Base-by-base conservation (phyloP, 2,113 vertebrate genomes). In the Calcarius ornatus region DNA sequence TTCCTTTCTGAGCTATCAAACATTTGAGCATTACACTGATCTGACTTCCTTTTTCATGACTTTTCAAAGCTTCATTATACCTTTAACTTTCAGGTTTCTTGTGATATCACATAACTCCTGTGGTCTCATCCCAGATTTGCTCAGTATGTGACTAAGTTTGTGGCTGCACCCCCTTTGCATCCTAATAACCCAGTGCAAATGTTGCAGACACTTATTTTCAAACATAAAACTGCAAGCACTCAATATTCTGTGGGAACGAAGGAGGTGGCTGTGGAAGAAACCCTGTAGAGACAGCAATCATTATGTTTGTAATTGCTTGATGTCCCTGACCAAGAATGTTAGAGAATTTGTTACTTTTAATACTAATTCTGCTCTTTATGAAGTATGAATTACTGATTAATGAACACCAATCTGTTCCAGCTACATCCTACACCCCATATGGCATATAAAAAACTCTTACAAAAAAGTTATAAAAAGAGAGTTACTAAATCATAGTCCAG, bases 401-500 rank as follows among this genome's bases (percentile, higher is more conserved):
- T 78, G 88, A 95, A 66, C 19, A 77, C 35, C 60, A 83, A 24
- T 86, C 93, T 95, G 92, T 95, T 95, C 88, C 71, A 96, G 20
- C 48, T 85, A 37, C 92, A 84, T 94, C 93, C 95, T 87, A 87
- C 95, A 88, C 43, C 72, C 82, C 90, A 96, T 92, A 94, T 86
- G 91, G 81, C 18, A 10, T 60, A 47, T 7, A 8, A 92, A 85
- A 88, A 81, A 18, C 4, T 69, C 73, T 73, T 83, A 40, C 38
- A 71, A 90, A 66, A 66, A 94, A 86, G 79, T 73, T 88, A 61
- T 33, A 84, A 87, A 91, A 94, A 85, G 60, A 53, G n/a, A 86
- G 69, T 28, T 64, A 57, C 61, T 70, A 90, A 81, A 79, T 92
- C 35, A 77, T 50, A 78, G 37, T 20, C 45, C 59, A 73, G 57